Conservation (phyloP, 2,797 vertebrate species). For the Fistularia tabacaria region DNA sequence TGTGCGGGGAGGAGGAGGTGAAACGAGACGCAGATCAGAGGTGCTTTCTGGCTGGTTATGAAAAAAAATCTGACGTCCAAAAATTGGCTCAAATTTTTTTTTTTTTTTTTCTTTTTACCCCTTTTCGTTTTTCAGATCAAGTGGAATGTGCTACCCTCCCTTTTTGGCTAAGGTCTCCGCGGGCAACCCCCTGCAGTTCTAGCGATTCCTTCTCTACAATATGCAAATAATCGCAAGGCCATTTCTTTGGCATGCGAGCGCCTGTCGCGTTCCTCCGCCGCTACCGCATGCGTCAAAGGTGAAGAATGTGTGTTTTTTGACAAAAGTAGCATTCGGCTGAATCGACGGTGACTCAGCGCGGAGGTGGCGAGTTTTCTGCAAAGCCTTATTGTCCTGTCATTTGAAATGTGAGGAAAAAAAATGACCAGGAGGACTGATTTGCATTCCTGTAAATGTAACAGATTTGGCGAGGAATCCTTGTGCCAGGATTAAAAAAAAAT, state of each 20-base stretch:
- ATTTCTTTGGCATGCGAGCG: constrained; percentile 21
- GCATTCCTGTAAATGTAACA: too few relatives aligned
- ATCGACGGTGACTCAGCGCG: too few relatives aligned
- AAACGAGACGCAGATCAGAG: constrained; percentile 14
- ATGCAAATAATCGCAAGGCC: constrained; percentile 21
- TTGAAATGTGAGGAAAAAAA: too few relatives aligned
- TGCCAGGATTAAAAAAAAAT: too few relatives aligned
- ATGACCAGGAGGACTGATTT: too few relatives aligned
- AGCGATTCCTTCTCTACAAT: background rate
- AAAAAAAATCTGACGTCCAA: background rate
- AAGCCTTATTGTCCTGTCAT: too few relatives aligned
- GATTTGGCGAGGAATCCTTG: too few relatives aligned
- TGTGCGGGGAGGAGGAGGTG: constrained; percentile 6
- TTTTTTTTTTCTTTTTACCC: too few relatives aligned
- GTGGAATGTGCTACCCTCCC: background rate
- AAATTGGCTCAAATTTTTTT: background rate
- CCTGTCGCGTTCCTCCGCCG: constrained; percentile 13
- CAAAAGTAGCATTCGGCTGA: background rate
- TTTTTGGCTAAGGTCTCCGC: background rate
- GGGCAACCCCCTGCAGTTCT: constrained; percentile 17
- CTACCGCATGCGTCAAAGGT: constrained; percentile 26
- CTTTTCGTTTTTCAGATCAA: background rate
- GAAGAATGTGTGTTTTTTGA: constrained; percentile 9
- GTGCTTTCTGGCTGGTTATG: background rate
- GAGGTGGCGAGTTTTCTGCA: too few relatives aligned